Evolutionary conservation across 2,888 invertebrate genomes (phyloP), one percentile per base, ranked within the genome.

Genomic region (Idaea aversata): DNA sequence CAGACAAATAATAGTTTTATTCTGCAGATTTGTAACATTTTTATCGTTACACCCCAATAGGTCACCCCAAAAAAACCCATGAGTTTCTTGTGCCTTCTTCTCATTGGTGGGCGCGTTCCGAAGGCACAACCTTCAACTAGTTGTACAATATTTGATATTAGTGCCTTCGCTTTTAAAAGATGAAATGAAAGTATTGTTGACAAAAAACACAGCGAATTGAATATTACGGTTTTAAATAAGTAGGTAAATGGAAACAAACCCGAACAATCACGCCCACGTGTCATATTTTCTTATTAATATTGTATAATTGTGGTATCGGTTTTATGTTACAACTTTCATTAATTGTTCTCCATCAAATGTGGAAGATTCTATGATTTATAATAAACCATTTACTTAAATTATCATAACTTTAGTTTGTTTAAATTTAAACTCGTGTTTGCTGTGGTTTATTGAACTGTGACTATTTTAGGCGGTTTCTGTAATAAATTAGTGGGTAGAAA

Each of bases 221-320:
- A 25, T 25, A 25, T 25, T 25, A 25, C 25, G 3, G 25, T 25
- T 25, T 25, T 25, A 25, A 25, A 25, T 2, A 25, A 25, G 25
- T 63, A 62, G 10, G 36, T 47, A 70, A 80, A 74, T 83, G 86
- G 81, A 83, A 72, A 82, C 84, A 63, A 65, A 59, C 67, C 5
- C 59, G 5, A 68, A 75, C 74, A 80, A 80, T 80, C 80, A 82
- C 86, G 82, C 85, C 87, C 80, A 87, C 86, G 71, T 75, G 70
- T 75, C 76, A 69, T 69, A 69, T 79, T 84, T 81, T 84, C 82
- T 77, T 85, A 87, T 85, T 86, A 87, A 86, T 86, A 80, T 77
- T 73, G 76, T 81, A 83, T 86, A 87, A 87, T 87, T 85, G 84
- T 80, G 77, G 78, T 78, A 74, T 79, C 75, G 76, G 77, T 73